Conservation (phyloP, 2,797 vertebrate species). For the Lindbergichthys nudifrons region DNA sequence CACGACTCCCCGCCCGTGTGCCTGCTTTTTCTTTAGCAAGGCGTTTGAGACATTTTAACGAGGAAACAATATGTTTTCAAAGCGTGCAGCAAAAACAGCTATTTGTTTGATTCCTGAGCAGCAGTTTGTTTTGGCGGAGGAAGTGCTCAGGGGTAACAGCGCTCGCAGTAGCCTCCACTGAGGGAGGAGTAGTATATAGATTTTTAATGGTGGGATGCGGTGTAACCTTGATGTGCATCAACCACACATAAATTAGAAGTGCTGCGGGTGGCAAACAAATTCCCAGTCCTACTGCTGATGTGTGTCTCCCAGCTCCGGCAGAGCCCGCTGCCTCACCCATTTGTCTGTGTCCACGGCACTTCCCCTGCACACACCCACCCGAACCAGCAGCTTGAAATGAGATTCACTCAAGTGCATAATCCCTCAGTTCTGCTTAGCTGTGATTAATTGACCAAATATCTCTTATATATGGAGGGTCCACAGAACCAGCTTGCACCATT, state of each 20-base stretch:
- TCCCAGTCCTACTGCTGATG: slow-evolving; percentile 45
- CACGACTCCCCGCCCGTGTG: slow-evolving; percentile 12
- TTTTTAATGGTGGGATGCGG: slow-evolving; percentile 52
- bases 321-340: slow-evolving; percentile 62
- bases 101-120: slow-evolving; percentile 59
- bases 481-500: slow-evolving; percentile 46
- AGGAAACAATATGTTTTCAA: slow-evolving; percentile 55
- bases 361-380: slow-evolving; percentile 58
- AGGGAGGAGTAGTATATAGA: slow-evolving; percentile 41
- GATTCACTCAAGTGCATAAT: slow-evolving; percentile 83
- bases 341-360: slow-evolving; percentile 73
- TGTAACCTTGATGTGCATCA: slow-evolving; percentile 69
- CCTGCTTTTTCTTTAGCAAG: slow-evolving; percentile 27
- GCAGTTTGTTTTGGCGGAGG: slow-evolving; percentile 57
- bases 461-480: slow-evolving; percentile 60
- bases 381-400: slow-evolving; percentile 82
- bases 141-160: slow-evolving; percentile 52
- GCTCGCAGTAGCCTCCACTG: slow-evolving; percentile 31
- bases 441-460: slow-evolving; percentile 83
- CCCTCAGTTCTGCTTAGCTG: slow-evolving; percentile 79
- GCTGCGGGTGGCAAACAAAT: slow-evolving; percentile 58
- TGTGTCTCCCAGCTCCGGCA: slow-evolving; percentile 58
- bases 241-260: slow-evolving; percentile 61
- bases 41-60: slow-evolving; percentile 51
- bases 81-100: slow-evolving; percentile 35